Base-by-base conservation (phyloP, 2,888 invertebrate species). In the Quadriops clusia region DNA sequence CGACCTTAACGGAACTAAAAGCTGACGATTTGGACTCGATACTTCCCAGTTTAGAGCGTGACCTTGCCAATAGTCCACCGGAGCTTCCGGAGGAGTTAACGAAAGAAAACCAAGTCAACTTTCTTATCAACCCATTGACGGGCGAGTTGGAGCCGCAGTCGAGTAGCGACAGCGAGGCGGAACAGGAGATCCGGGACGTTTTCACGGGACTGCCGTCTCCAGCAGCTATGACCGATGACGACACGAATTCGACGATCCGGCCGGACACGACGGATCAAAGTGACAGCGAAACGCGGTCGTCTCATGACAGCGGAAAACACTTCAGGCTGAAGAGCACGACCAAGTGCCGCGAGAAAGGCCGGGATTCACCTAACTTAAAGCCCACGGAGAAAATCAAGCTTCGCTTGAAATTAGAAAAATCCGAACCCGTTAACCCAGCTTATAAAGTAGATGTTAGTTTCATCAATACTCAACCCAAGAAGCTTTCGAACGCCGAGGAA, bases 91-190 rank as follows among this genome's bases (percentile, higher is more conserved):
- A 51, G 57, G 70, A 51, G 26, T 56, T 67, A 17, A 34, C 34
- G 25, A 38, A 30, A 27, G 31, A 16, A 13, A 77, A 77, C 51
- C 74, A 71, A 56, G 72, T 76, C 49, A 83, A 83, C 63, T 84
- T 83, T 66, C 74, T 90, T 23, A 86, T 90, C 45, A 91, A 90
- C 65, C 89, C 90, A 1, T 67, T 89, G 38, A 89, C 90, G 40
- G 84, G 87, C 21, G 79, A 85, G 52, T 67, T 90, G 50, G 89
- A 89, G 49, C 76, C 80, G 3, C 80, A 82, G 61, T 74, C 74
- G 37, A 72, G 71, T 38, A 73, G 74, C 1, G 77, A 77, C 43
- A 63, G 70, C 39, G 68, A 68, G 38, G 53, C 49, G 20, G 67
- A 68, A 17, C 56, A 56, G n/a, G 61, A 67, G 29, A 45, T 41